A percentile compares a stretch with the other conserved stretches of the same genome.
Conservation (phyloP, 2,888 invertebrate genomes). For the Athetis lepigone region DNA sequence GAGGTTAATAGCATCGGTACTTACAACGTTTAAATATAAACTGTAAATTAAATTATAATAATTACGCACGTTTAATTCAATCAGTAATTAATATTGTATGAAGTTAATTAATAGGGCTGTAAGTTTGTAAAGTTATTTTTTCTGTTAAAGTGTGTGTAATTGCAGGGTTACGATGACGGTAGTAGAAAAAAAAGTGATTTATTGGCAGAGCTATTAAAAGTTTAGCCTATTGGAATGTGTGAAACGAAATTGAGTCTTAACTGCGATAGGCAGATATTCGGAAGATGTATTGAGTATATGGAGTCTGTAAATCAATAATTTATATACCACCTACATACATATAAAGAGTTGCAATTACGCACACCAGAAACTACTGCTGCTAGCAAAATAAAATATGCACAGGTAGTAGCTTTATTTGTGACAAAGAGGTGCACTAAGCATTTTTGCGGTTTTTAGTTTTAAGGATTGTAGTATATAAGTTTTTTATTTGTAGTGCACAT, state of each 20-base stretch:
- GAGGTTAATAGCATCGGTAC: constrained; percentile 22
- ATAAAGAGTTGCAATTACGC: no score
- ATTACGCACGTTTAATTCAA: constrained; percentile 36
- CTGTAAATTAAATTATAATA: constrained; percentile 18
- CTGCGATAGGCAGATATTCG: no score
- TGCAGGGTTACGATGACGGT: constrained; percentile 17
- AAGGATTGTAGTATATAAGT: no score
- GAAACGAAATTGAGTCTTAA: constrained; percentile 8
- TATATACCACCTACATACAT: no score
- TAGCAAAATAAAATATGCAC: no score
- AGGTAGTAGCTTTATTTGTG: no score
- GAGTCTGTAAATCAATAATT: no score
- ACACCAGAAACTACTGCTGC: no score
- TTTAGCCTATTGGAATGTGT: constrained; percentile 27
- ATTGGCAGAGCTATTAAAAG: constrained; percentile 7
- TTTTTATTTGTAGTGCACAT: no score
- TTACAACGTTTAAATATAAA: constrained; percentile 16
- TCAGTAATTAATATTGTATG: constrained; percentile 33
- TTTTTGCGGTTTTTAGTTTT: no score
- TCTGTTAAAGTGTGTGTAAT: constrained; percentile 24
- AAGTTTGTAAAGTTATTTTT: neutral
- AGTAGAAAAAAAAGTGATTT: constrained; percentile 36
- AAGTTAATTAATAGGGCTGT: constrained; percentile 10
- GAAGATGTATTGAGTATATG: no score
- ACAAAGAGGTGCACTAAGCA: no score